These are phyloP conservation scores for Eulemur rufifrons DNA, from an alignment of 2,113 vertebrate species.

Conservation along the genomic window DNA sequence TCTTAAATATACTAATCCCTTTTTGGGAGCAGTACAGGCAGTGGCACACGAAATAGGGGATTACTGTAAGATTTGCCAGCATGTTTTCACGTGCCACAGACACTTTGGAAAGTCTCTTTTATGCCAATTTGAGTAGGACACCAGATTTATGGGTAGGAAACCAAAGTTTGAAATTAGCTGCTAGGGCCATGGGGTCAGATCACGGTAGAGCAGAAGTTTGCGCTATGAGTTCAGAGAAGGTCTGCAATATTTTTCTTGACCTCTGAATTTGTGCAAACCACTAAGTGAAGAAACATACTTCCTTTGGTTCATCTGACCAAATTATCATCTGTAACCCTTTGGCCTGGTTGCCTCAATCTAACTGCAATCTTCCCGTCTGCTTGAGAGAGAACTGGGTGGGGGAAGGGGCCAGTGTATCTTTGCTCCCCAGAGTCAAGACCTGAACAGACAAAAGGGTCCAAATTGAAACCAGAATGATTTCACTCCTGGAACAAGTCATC, in stretches of 20 bases:
- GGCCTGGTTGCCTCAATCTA: neutral
- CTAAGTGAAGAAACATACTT: constrained; percentile 69
- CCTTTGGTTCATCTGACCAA: constrained; percentile 50
- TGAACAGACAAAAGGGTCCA: neutral
- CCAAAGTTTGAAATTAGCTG: neutral
- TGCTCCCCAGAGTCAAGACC: neutral
- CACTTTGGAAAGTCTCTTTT: neutral
- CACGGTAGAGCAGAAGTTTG: neutral
- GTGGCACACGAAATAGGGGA: neutral
- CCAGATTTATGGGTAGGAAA: neutral
- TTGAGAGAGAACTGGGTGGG: neutral
- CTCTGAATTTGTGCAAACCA: constrained; percentile 10
- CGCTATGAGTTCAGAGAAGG: neutral
- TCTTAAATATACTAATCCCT: neutral
- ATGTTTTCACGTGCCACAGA: neutral
- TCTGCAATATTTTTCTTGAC: neutral
- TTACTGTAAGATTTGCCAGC: neutral
- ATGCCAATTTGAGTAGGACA: neutral
- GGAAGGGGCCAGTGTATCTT: accelerated
- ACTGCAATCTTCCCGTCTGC: constrained; percentile 2
- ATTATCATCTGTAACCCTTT: constrained; percentile 10
- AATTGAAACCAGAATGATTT: neutral
- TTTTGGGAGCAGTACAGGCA: neutral
- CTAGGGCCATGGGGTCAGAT: neutral
- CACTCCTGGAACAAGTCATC: neutral